Conservation (phyloP, 2,888 invertebrate species). For the Latheticus oryzae region DNA sequence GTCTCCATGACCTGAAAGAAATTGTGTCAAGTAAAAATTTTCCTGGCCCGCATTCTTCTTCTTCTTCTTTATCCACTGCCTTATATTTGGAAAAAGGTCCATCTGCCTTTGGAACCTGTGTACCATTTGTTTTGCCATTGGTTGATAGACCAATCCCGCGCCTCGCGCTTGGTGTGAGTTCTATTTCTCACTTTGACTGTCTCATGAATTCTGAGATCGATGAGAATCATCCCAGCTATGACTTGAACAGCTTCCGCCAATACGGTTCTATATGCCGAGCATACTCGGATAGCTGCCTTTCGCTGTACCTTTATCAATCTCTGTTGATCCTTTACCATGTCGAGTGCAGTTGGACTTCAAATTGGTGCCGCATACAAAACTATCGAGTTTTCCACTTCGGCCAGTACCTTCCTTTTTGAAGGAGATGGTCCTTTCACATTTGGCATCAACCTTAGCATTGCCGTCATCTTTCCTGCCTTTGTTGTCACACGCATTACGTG, state of each 20-base stretch:
- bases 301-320: constrained; percentile 1
- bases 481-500: neutral
- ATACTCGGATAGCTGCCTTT: neutral
- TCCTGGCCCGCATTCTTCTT: neutral
- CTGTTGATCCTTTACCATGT: neutral
- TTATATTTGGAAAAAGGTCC: constrained; percentile 2
- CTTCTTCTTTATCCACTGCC: neutral
- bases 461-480: neutral
- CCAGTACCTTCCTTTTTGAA: constrained; percentile 20
- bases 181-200: neutral
- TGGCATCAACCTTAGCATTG: constrained; percentile 16
- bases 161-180: neutral
- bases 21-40: neutral
- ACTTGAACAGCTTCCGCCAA: constrained; percentile 2
- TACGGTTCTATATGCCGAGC: constrained; percentile 3
- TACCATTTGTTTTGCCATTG: neutral
- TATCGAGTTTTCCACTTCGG: constrained; percentile 19
- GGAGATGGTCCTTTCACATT: constrained; percentile 25
- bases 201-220: constrained; percentile 2
- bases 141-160: neutral
- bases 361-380: constrained; percentile 35
- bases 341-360: constrained; percentile 24
- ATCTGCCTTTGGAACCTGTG: neutral
- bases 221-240: neutral
- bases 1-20: neutral